A percentile compares a stretch with the other conserved stretches of the same genome.
phyloP scores from a whole-genome alignment of 2,888 invertebrate genomes.

The Acronicta psi region DNA sequence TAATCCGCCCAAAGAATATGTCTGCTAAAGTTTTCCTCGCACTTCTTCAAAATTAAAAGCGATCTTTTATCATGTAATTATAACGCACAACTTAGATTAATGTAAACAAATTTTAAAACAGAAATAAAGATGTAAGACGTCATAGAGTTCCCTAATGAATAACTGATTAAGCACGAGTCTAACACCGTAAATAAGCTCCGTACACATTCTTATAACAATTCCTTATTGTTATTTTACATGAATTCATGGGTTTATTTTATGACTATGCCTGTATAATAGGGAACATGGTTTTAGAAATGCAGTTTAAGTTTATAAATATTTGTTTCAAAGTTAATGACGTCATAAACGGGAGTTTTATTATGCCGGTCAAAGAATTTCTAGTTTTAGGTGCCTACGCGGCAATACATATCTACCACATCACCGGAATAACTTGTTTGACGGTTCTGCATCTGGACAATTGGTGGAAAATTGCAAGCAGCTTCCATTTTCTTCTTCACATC shows the following conservation, averaged over 20 bases:
- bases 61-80: too few relatives aligned
- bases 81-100: neutral
- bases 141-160: constrained; percentile 41
- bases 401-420: neutral
- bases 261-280: constrained; percentile 2
- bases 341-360: constrained; percentile 12
- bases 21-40: too few relatives aligned
- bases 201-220: constrained; percentile 42
- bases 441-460: neutral
- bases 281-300: constrained; percentile 17
- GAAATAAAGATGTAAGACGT: constrained; percentile 44
- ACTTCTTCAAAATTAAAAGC: too few relatives aligned
- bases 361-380: constrained; percentile 11
- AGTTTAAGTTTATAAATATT: constrained; percentile 47
- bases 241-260: constrained; percentile 34
- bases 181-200: constrained; percentile 18
- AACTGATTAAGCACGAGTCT: constrained; percentile 41
- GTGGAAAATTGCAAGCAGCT: neutral
- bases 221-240: constrained; percentile 24
- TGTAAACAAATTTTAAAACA: constrained; percentile 28
- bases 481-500: too few relatives aligned
- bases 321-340: constrained; percentile 43
- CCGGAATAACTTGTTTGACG: neutral
- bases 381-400: neutral
- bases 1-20: too few relatives aligned